phyloP scores from a whole-genome alignment of 1,140 invertebrate species.

The Portunus trituberculatus region DNA sequence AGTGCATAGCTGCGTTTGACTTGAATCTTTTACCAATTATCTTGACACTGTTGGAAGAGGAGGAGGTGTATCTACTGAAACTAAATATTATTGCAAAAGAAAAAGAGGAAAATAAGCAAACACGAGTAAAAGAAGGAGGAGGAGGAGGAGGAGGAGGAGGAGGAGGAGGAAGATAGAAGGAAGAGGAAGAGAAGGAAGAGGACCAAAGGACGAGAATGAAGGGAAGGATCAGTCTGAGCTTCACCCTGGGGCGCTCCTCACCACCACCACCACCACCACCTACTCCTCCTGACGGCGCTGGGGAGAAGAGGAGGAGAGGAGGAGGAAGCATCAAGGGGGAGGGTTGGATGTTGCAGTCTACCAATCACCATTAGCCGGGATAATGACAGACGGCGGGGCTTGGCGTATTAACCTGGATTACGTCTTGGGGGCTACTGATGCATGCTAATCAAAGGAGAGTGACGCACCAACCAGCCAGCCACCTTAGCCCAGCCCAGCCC shows the following conservation, averaged over 20 bases:
- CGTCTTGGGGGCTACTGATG: neutral
- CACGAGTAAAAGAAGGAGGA: neutral
- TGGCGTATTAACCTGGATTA: neutral
- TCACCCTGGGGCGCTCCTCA: too few species aligned
- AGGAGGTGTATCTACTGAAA: neutral
- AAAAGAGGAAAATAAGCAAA: neutral
- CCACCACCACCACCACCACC: too few species aligned
- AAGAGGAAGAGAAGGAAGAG: neutral
- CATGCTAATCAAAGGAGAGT: conserved; percentile 1
- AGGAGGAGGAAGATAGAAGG: neutral
- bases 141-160: neutral
- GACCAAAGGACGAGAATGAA: neutral
- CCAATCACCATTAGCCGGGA: neutral
- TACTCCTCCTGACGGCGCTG: too few species aligned
- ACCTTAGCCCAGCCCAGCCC: neutral
- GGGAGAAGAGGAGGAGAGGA: neutral
- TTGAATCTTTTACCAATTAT: too few species aligned
- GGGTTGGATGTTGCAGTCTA: neutral
- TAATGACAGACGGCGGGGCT: neutral
- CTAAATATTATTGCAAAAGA: neutral
- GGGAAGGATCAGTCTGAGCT: neutral
- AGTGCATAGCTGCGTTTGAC: too few species aligned
- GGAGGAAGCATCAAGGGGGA: neutral
- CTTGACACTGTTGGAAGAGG: too few species aligned
- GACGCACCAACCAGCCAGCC: neutral